Evolutionary conservation across 2,113 vertebrate genomes (phyloP), one percentile per base, ranked within the genome.

Genomic region (Nannobrachium achirus): DNA sequence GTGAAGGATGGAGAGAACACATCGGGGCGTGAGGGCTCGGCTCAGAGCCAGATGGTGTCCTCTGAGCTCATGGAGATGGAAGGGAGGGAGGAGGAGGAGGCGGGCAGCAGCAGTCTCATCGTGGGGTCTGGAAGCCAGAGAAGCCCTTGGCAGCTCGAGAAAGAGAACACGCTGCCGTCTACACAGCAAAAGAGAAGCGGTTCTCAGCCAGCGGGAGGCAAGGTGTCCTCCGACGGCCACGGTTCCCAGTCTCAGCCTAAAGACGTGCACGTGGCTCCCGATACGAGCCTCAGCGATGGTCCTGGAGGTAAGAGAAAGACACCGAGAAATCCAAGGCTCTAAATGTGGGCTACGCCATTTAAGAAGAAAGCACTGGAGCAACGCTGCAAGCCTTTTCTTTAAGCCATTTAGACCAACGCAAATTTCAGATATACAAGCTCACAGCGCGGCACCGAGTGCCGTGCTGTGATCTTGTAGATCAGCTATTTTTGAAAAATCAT

Each of bases 251-350:
- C 45, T 25, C 38, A 41, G 66, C 18, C 11, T 1, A 75, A 75
- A 44, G 63, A 72, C 50, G 52, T 0, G 1, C 53, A 49, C 4
- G 7, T 1, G 0, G 25, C 20, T 38, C 33, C 71, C 1, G 68
- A 78, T 71, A 91, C 91, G 73, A 93, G 92, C 84, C 92, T 94
- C 71, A 93, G 92, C 39, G 94, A 95, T 63, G 94, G 93, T 78
- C 95, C 94, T 2, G 94, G 89, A 87, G 96, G 97, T 99, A 71
- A 92, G 94, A 9, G 5, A 10, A 13, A 1, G 6, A 1, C 52
- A 19, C 20, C 1, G 20, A 25, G 20, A 25, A 25, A 25, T 25
- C 20, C 20, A 25, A 25, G 20, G 2, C 4, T 25, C 20, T 25
- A 25, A 25, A n/a, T n/a, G n/a, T n/a, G n/a, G n/a, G n/a, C n/a